Percentiles rank a stretch among this genome's conserved stretches.
Conservation (phyloP, 2,888 invertebrate genomes). For the Petrophora chlorosata region DNA sequence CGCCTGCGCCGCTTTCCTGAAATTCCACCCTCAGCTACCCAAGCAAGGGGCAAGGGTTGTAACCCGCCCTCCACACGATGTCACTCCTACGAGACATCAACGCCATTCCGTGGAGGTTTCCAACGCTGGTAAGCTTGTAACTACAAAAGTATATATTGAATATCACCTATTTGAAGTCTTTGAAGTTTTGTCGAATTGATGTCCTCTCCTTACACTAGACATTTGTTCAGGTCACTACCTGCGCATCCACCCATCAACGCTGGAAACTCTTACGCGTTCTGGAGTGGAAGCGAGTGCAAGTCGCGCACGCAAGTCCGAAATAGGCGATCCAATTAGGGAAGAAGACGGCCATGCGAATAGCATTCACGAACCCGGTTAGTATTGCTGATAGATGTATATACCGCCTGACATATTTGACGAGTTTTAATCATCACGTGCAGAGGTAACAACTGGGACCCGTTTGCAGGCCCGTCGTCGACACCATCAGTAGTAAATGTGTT, state of each 20-base stretch:
- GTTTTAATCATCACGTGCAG: too few species aligned
- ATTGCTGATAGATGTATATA: too few species aligned
- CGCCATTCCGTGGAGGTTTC: slow-evolving; percentile 95
- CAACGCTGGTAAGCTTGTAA: slow-evolving; percentile 80
- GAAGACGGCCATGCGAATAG: slow-evolving; percentile 62
- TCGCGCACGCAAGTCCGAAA: slow-evolving; percentile 79
- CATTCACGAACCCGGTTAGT: slow-evolving; percentile 36
- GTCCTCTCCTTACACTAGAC: background rate
- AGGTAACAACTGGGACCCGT: background rate
- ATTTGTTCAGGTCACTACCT: slow-evolving; percentile 85
- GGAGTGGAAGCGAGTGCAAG: slow-evolving; percentile 91
- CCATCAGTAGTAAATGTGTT: slow-evolving; percentile 87
- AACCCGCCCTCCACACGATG: slow-evolving; percentile 77
- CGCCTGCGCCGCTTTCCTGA: slow-evolving; percentile 98
- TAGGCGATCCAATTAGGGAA: slow-evolving; percentile 77
- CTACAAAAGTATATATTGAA: too few species aligned
- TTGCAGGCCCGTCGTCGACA: slow-evolving; percentile 32
- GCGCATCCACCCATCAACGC: slow-evolving; percentile 90
- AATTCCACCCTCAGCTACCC: slow-evolving; percentile 94
- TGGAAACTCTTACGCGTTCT: slow-evolving; percentile 90
- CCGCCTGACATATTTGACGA: too few species aligned
- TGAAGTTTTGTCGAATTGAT: background rate
- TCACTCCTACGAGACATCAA: slow-evolving; percentile 71
- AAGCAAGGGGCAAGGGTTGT: slow-evolving; percentile 90
- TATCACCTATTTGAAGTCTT: background rate